Percentiles rank a stretch among this genome's conserved stretches.
Conservation (phyloP, 2,888 invertebrate genomes). For the Standfussiana lucernea region DNA sequence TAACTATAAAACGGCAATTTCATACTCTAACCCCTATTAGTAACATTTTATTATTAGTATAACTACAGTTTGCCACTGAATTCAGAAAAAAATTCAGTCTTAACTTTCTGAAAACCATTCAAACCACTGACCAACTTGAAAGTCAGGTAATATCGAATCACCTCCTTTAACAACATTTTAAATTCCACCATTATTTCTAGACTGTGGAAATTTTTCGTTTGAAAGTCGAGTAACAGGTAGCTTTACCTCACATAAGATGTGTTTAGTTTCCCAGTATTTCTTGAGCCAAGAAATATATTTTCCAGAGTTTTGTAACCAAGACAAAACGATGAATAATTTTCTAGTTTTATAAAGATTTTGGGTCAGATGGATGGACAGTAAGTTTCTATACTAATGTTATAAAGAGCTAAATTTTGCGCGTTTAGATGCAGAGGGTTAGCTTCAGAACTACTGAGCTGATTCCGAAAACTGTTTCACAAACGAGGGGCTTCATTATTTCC, state of each 20-base stretch:
- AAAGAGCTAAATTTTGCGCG: too few species aligned
- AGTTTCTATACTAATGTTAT: too few species aligned
- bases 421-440: too few species aligned
- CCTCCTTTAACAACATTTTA: not conserved
- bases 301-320: conserved; percentile 16
- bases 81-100: not conserved
- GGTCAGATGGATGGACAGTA: too few species aligned
- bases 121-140: not conserved
- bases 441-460: too few species aligned
- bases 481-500: too few species aligned
- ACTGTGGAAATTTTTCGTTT: not conserved
- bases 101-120: not conserved
- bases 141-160: conserved; percentile 2
- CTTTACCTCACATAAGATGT: conserved; percentile 8
- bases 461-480: too few species aligned
- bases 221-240: not conserved
- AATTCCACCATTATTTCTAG: conserved; percentile 1
- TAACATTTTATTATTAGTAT: not conserved
- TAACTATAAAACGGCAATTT: too few species aligned
- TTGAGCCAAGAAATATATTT: conserved; percentile 9
- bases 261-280: conserved; percentile 7
- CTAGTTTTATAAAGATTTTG: not conserved
- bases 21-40: too few species aligned
- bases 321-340: conserved; percentile 10
- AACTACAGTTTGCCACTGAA: not conserved